Percentiles rank a stretch among this genome's conserved stretches.
Conservation (phyloP, 2,888 invertebrate genomes). For the Chesias legatella region DNA sequence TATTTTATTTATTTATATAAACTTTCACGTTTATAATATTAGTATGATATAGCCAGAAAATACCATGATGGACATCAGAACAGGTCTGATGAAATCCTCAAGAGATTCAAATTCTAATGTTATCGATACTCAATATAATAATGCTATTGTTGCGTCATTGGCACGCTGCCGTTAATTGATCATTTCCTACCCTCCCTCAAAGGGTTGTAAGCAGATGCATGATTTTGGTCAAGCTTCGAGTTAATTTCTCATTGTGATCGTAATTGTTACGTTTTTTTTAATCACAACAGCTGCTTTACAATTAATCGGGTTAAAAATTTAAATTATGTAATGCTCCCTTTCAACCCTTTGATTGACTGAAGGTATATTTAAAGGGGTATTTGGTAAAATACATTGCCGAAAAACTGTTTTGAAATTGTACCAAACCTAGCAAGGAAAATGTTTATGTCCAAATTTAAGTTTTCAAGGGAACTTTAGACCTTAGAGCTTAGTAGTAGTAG, state of each 20-base stretch:
- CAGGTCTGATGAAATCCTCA: too few species aligned
- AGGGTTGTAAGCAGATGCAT: slow-evolving; percentile 71
- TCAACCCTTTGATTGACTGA: background rate
- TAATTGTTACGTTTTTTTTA: slow-evolving; percentile 39
- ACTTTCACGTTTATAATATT: too few species aligned
- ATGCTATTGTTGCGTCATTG: slow-evolving; percentile 21
- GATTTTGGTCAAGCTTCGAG: slow-evolving; percentile 58
- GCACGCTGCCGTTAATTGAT: slow-evolving; percentile 51
- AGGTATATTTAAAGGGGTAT: too few species aligned
- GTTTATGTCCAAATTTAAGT: too few species aligned
- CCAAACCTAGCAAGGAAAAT: too few species aligned
- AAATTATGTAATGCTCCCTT: slow-evolving; percentile 1
- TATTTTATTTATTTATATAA: too few species aligned
- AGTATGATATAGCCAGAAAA: too few species aligned
- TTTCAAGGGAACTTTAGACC: too few species aligned
- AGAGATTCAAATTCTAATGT: background rate
- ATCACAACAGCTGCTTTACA: slow-evolving; percentile 45
- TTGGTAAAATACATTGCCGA: background rate
- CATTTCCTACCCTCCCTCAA: slow-evolving; percentile 52
- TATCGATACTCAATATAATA: slow-evolving; percentile 2
- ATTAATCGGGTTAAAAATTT: slow-evolving; percentile 38
- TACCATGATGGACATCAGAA: too few species aligned
- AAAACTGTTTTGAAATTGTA: background rate
- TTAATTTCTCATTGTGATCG: slow-evolving; percentile 48
- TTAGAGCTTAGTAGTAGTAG: too few species aligned